Conservation (phyloP, 2,113 vertebrate genomes). For the Gadus macrocephalus region DNA sequence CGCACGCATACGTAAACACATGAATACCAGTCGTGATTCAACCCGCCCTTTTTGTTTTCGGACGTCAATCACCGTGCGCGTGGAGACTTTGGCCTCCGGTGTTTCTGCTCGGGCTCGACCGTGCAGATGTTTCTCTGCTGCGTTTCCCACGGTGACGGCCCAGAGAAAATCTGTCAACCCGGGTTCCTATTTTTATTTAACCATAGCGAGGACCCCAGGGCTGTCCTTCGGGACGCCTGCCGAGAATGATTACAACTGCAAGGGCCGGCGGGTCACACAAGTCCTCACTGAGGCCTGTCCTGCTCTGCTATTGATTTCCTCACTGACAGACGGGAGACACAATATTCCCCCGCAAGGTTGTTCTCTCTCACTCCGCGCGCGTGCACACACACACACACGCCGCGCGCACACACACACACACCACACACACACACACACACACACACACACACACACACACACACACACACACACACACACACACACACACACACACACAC, state of each 20-base stretch:
- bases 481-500: too few relatives aligned
- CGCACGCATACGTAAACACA: too few relatives aligned
- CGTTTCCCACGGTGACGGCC: constrained; percentile 39
- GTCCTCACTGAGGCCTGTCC: not conserved
- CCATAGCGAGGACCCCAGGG: too few relatives aligned
- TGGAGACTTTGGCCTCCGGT: not conserved
- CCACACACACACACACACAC: too few relatives aligned
- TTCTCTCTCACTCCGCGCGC: constrained; percentile 12
- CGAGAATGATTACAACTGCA: constrained; percentile 15
- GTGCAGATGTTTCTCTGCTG: constrained; percentile 48
- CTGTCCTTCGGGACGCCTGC: constrained; percentile 14
- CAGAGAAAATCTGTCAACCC: not conserved
- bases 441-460: too few relatives aligned
- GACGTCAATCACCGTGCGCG: not conserved
- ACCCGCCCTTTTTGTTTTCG: not conserved
- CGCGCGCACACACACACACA: too few relatives aligned
- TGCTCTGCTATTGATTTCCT: too few relatives aligned
- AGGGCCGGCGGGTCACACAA: constrained; percentile 25
- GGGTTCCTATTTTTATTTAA: not conserved
- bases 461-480: too few relatives aligned
- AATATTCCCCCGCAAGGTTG: not conserved
- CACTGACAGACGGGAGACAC: constrained; percentile 7
- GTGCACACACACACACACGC: too few relatives aligned
- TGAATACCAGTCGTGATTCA: too few relatives aligned
- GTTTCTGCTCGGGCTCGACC: constrained; percentile 1